Percentiles rank a stretch among this genome's conserved stretches.
Evolutionary conservation across 2,113 vertebrate genomes (phyloP).

Genomic region (Etia nguti): DNA sequence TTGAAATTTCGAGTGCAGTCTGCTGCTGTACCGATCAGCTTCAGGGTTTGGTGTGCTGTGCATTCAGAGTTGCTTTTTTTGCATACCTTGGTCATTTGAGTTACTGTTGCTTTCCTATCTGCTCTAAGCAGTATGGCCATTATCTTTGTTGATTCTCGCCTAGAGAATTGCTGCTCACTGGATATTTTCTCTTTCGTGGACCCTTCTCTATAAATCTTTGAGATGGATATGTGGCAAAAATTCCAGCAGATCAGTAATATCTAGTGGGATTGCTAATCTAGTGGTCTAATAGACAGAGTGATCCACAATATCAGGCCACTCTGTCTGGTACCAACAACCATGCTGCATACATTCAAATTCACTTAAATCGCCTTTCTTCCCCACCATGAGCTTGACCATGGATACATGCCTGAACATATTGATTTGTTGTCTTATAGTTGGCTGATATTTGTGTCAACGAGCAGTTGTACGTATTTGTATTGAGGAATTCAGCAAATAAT

Average conservation of each 20-base stretch:
- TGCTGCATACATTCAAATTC: neutral
- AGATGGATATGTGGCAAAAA: neutral
- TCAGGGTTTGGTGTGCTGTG: neutral
- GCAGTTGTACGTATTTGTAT: neutral
- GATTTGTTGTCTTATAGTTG: neutral
- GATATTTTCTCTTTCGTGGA: neutral
- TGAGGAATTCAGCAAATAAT: neutral
- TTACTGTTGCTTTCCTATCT: neutral
- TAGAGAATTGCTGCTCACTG: neutral
- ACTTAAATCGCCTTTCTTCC: neutral
- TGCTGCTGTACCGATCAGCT: neutral
- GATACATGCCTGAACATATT: neutral
- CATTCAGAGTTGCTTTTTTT: neutral
- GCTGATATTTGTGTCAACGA: neutral
- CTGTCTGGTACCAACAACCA: neutral
- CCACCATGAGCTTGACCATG: fast-evolving
- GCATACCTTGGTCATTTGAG: neutral
- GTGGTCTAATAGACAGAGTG: neutral
- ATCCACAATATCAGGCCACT: neutral
- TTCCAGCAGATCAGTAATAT: neutral
- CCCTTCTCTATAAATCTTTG: neutral
- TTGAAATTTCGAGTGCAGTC: no score
- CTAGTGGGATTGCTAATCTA: neutral
- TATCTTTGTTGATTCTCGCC: neutral
- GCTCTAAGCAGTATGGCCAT: neutral